Evolutionary conservation across 2,797 vertebrate species (phyloP), one percentile per base, ranked within the genome.

Genomic region (Myiotriccus ornatus): DNA sequence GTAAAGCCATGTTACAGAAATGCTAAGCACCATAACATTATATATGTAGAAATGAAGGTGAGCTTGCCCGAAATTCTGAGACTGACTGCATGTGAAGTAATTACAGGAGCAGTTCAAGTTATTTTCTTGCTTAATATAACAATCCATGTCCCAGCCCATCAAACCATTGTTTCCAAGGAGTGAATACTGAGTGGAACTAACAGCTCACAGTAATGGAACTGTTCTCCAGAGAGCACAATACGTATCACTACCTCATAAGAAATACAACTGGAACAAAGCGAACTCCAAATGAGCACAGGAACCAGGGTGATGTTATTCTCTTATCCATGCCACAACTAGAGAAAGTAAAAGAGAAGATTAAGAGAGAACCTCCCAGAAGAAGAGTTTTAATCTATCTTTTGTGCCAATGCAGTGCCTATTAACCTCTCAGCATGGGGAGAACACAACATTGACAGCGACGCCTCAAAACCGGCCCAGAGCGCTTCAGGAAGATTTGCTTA

Each of bases 81-180:
- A 47, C 62, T 84, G 55, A 63, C 86, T 80, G 64, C 60, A 79
- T 60, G 32, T 3, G 2, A 87, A 90, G 86, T 95, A 95, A 95
- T 95, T 90, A 94, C 86, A 93, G 78, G 24, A 92, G 75, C 46
- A 87, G 84, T 85, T 93, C 56, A 90, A 94, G 88, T 80, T 93
- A 90, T 87, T 97, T 96, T 95, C 90, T 90, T 95, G 81, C 74
- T 96, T 95, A 94, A 92, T 95, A 84, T 87, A 92, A 96, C 74
- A 90, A 94, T 79, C 44, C 41, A 7, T 89, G 86, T 84, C 93
- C 59, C 70, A 95, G 52, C 70, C 68, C 86, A 87, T 93, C 94
- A 96, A 88, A 82, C 44, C 65, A 94, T 95, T 95, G 86, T 87
- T 95, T 96, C 88, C 68, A 93, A 80, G 57, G 56, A 89, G 52